Conservation (phyloP, 2,888 invertebrate species). For the Lasioglossum lativentre region DNA sequence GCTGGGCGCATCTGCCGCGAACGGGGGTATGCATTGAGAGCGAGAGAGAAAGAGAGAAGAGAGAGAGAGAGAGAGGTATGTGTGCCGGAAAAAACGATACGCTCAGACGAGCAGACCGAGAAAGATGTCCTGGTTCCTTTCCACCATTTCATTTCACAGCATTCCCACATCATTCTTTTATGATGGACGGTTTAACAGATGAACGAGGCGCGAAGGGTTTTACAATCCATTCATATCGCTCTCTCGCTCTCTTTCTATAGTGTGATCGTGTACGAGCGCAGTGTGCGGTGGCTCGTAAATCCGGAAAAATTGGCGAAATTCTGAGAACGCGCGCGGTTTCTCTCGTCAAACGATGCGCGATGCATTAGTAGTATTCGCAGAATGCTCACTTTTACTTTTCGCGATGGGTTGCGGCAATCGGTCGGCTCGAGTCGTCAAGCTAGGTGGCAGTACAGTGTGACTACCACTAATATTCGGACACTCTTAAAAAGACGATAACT, state of each 20-base stretch:
- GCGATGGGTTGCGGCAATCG: too few relatives aligned
- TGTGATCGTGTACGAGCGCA: background rate
- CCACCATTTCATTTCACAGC: slow-evolving; percentile 26
- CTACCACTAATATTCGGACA: too few relatives aligned
- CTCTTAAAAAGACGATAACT: too few relatives aligned
- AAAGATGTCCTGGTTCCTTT: slow-evolving; percentile 58
- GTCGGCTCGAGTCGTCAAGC: background rate
- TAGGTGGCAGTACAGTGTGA: background rate
- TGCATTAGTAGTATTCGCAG: background rate
- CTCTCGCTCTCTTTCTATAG: background rate
- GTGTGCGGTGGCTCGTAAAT: background rate
- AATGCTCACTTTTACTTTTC: slow-evolving; percentile 1
- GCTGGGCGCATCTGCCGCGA: slow-evolving; percentile 31
- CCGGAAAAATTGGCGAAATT: background rate
- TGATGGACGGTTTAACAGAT: background rate
- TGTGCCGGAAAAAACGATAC: slow-evolving; percentile 58
- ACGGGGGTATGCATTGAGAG: slow-evolving; percentile 3
- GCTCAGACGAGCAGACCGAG: slow-evolving; percentile 42
- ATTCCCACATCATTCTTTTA: slow-evolving; percentile 8
- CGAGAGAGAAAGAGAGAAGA: too few relatives aligned
- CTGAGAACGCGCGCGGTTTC: background rate
- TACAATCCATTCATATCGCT: background rate
- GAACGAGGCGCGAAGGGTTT: background rate
- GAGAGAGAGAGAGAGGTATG: slow-evolving; percentile 12
- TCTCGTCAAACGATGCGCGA: background rate